Evolutionary conservation across 2,113 vertebrate genomes (phyloP), one percentile per base, ranked within the genome.

Genomic region (Carassius carassius): DNA sequence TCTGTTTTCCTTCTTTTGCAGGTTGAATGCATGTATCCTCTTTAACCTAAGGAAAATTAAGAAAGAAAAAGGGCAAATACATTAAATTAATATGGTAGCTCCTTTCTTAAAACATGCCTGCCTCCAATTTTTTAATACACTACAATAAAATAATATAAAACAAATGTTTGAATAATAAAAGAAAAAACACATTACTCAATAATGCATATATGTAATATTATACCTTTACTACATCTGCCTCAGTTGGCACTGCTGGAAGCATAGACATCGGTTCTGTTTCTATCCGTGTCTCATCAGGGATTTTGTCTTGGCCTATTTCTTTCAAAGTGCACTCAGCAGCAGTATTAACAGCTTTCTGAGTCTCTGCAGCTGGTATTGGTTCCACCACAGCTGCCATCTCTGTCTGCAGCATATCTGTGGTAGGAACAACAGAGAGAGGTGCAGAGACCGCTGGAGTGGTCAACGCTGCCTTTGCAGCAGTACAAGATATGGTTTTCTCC

Each of bases 361-460:
- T 51, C 58, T 81, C 23, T 19, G 54, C 21, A 78, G 56, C 37
- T 54, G 49, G 56, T 81, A 44, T 35, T 69, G 77, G 58, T 70
- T 65, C 47, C 41, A 49, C 72, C 32, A 72, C 80, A 72, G 49
- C 49, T 82, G 49, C 41, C 19, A 41, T 37, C 19, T 41, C 76
- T 37, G 76, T 37, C 35, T 58, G 56, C 29, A 58, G 76, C 13
- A 35, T 19, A 63, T 92, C 86, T 85, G 78, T 69, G 87, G 78
- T 25, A 47, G 85, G 32, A 70, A 51, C 19, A 23, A 85, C 37
- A 49, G 51, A 60, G 2, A 25, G 32, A 37, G 76, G 47, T 23
- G 65, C 63, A 85, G 82, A 56, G 37, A 81, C 12, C 58, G 63
- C 69, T 0, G 81, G 77, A 81, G 74, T 17, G 41, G 63, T 29